Percentiles rank a stretch among this genome's conserved stretches.
Conservation (phyloP, 2,888 invertebrate genomes). For the Spatulosminthurus flaviceps region DNA sequence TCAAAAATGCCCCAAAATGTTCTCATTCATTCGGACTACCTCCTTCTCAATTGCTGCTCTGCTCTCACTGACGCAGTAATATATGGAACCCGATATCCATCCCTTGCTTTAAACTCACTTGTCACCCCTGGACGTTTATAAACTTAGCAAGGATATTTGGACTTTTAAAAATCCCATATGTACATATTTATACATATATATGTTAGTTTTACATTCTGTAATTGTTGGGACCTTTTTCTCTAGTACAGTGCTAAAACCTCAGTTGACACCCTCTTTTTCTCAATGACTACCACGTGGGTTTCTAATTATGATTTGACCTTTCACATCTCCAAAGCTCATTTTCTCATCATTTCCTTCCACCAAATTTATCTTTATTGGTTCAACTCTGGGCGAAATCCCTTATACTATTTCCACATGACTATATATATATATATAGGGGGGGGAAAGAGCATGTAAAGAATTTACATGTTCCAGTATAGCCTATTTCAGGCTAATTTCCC, state of each 20-base stretch:
- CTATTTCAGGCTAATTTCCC: too few relatives aligned
- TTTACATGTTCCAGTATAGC: too few relatives aligned
- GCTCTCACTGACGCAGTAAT: too few relatives aligned
- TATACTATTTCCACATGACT: too few relatives aligned
- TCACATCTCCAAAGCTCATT: conserved; percentile 11
- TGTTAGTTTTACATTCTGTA: too few relatives aligned
- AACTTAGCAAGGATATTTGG: background rate
- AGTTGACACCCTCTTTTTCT: background rate
- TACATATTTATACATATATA: background rate
- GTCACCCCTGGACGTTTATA: too few relatives aligned
- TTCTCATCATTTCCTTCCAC: conserved; percentile 34
- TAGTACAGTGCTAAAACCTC: background rate
- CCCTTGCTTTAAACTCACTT: too few relatives aligned
- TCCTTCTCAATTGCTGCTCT: background rate
- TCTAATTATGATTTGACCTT: conserved; percentile 39
- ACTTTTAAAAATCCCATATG: background rate
- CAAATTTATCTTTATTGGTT: conserved; percentile 26
- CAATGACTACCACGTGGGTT: conserved; percentile 38
- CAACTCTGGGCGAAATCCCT: background rate
- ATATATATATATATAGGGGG: too few relatives aligned
- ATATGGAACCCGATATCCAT: conserved; percentile 10
- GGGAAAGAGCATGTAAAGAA: too few relatives aligned
- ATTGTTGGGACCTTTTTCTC: too few relatives aligned
- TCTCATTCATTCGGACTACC: background rate
- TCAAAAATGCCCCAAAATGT: background rate